phyloP scores from a whole-genome alignment of 2,113 vertebrate genomes.

The Entelurus aequoreus region DNA sequence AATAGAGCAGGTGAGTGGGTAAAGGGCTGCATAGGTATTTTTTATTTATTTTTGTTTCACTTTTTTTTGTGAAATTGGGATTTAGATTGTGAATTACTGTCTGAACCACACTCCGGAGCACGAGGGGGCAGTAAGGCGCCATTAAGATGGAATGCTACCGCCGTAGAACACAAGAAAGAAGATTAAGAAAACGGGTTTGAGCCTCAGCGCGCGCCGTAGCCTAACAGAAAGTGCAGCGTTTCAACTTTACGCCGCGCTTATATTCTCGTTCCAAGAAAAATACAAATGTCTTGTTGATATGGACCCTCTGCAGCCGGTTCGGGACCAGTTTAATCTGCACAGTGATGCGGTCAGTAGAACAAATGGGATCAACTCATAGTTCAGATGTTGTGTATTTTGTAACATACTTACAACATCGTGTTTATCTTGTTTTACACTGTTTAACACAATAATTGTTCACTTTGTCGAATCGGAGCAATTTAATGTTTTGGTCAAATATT shows the following conservation, averaged over 20 bases:
- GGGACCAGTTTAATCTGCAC: conserved; percentile 12
- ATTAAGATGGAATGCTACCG: too few relatives aligned
- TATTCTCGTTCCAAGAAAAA: background rate
- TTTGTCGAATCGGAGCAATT: background rate
- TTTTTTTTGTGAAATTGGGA: too few relatives aligned
- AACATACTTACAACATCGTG: background rate
- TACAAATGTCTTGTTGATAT: background rate
- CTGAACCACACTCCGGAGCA: too few relatives aligned
- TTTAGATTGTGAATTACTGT: too few relatives aligned
- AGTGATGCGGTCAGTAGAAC: conserved; percentile 48
- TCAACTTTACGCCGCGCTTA: too few relatives aligned
- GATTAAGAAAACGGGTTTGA: background rate
- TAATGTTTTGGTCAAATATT: background rate
- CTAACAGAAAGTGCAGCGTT: background rate
- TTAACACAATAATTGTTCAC: background rate
- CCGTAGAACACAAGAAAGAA: background rate
- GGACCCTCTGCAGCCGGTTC: background rate
- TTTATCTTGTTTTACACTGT: background rate
- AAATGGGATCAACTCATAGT: background rate
- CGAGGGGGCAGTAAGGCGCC: too few relatives aligned
- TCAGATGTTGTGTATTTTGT: background rate
- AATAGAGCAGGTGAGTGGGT: too few relatives aligned
- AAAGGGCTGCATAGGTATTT: too few relatives aligned
- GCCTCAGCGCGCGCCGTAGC: background rate
- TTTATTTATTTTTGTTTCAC: too few relatives aligned